A percentile compares a stretch with the other conserved stretches of the same genome.
Conservation (phyloP, 2,797 vertebrate genomes). For the Mus spretus region DNA sequence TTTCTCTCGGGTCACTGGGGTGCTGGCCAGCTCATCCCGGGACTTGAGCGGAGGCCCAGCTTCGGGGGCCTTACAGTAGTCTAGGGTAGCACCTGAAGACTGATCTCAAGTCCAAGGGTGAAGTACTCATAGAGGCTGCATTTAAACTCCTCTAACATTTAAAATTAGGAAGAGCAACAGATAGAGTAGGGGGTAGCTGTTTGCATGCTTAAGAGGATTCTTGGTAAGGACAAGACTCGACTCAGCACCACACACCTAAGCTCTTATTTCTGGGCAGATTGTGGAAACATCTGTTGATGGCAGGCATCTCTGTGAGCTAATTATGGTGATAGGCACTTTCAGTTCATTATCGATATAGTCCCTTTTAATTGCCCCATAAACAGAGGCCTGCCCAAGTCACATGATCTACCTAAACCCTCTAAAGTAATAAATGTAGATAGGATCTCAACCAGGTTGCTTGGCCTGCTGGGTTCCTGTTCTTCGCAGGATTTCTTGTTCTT, state of each 20-base stretch:
- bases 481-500: not conserved
- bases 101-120: not conserved
- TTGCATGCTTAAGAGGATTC: conserved; percentile 28
- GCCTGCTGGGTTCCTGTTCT: not conserved
- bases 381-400: not conserved
- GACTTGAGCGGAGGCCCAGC: too few relatives aligned
- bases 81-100: not conserved
- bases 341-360: not conserved
- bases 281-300: not conserved
- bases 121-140: not conserved
- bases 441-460: conserved; percentile 28
- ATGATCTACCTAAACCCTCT: not conserved
- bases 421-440: not conserved
- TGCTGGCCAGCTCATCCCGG: too few relatives aligned
- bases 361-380: not conserved
- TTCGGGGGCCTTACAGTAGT: too few relatives aligned
- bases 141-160: conserved; percentile 11
- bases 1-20: too few relatives aligned
- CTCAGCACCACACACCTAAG: not conserved
- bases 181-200: not conserved
- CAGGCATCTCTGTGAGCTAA: not conserved
- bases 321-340: conserved; percentile 13
- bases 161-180: not conserved
- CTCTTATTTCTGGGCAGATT: conserved; percentile 22
- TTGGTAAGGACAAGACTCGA: conserved; percentile 18